Conservation (phyloP, 2,113 vertebrate genomes). For the Camelus dromedarius region DNA sequence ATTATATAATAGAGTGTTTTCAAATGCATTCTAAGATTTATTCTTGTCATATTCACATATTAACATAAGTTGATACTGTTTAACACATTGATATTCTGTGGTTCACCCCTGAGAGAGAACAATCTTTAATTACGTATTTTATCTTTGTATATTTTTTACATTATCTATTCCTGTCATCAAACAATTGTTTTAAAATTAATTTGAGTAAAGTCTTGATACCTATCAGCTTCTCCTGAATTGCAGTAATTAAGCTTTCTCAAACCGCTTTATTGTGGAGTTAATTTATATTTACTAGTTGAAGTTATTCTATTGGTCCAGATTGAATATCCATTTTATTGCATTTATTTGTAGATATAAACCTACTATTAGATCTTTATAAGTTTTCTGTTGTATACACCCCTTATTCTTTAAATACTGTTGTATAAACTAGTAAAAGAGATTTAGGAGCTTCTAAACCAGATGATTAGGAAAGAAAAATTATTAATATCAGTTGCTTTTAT, state of each 20-base stretch:
- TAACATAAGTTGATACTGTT: background rate
- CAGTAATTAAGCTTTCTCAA: background rate
- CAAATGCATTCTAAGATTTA: background rate
- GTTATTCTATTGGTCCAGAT: background rate
- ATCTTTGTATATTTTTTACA: background rate
- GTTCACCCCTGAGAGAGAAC: background rate
- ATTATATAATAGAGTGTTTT: background rate
- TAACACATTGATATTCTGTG: background rate
- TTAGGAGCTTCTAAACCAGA: background rate
- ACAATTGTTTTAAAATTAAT: background rate
- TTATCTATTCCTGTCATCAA: background rate
- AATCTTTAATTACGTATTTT: background rate
- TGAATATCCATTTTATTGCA: background rate
- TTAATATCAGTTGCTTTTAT: background rate
- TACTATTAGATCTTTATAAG: background rate
- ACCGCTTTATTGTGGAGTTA: background rate
- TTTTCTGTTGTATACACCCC: background rate
- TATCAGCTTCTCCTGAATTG: background rate
- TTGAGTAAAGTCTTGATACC: background rate
- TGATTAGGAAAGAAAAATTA: background rate
- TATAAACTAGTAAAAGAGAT: background rate
- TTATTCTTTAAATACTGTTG: background rate
- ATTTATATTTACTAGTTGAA: conserved; percentile 17
- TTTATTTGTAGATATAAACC: background rate
- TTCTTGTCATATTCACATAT: background rate